Percentiles rank a stretch among this genome's conserved stretches.
phyloP scores from a whole-genome alignment of 1,140 invertebrate genomes.

The Ylistrum balloti region DNA sequence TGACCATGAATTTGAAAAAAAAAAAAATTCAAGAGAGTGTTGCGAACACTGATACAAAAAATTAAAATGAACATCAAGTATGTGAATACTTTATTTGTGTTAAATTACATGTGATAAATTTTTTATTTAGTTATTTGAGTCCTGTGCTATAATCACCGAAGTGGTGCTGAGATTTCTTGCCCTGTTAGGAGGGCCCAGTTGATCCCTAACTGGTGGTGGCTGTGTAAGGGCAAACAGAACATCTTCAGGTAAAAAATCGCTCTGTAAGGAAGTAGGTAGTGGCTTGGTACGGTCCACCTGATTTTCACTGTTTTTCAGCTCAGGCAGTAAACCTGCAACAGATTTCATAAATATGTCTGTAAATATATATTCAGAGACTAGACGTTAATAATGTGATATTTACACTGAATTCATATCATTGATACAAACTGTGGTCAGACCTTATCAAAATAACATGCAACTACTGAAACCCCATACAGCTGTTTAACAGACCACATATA shows the following conservation, averaged over 20 bases:
- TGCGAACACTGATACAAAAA: too few relatives aligned
- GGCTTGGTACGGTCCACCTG: conserved; percentile 76
- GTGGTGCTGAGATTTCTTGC: conserved; percentile 73
- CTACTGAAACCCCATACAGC: too few relatives aligned
- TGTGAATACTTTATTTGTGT: too few relatives aligned
- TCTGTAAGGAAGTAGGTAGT: conserved; percentile 78
- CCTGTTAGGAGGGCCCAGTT: conserved; percentile 77
- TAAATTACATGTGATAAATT: too few relatives aligned
- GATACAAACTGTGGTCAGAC: not conserved
- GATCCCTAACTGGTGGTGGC: conserved; percentile 73
- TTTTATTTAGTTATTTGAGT: too few relatives aligned
- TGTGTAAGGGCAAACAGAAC: conserved; percentile 81
- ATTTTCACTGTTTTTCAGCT: conserved; percentile 68
- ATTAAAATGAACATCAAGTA: too few relatives aligned
- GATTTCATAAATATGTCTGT: not conserved
- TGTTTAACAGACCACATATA: too few relatives aligned
- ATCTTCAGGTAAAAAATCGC: conserved; percentile 81
- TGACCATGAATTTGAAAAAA: too few relatives aligned
- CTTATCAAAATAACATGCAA: too few relatives aligned
- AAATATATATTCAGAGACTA: not conserved
- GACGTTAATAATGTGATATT: not conserved
- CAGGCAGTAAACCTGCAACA: conserved; percentile 70
- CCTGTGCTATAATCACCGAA: conserved; percentile 70
- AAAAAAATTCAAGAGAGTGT: too few relatives aligned
- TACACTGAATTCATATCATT: not conserved